These are phyloP conservation scores for Nothobranchius furzeri DNA, from an alignment of 2,113 vertebrate genomes.

Conservation along the genomic window DNA sequence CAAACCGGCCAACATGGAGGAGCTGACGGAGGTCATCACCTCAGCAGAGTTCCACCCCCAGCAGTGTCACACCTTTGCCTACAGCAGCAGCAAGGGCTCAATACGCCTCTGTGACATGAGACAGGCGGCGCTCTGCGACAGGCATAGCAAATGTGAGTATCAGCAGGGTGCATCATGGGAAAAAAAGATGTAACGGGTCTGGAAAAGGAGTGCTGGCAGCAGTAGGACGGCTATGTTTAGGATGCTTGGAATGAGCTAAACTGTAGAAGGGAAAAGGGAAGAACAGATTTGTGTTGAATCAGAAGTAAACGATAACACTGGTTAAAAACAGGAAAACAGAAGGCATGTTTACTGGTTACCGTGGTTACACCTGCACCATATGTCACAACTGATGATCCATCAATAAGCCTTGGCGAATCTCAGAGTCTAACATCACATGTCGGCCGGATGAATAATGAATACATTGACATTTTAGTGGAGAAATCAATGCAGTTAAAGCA, in stretches of 20 bases:
- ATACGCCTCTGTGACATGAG: constrained; percentile 97
- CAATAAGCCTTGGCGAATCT: constrained; percentile 39
- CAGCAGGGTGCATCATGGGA: constrained; percentile 1
- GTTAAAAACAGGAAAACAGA: background rate
- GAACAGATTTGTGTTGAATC: no score
- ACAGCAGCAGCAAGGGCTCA: constrained; percentile 98
- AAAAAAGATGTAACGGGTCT: background rate
- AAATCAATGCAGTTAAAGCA: constrained; percentile 73
- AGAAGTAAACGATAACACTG: no score
- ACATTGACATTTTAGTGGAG: constrained; percentile 74
- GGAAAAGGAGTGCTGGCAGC: background rate
- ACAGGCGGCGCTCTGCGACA: constrained; percentile 90
- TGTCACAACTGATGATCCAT: constrained; percentile 60
- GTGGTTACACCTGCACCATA: constrained; percentile 24
- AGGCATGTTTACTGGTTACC: background rate
- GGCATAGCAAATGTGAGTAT: constrained; percentile 93
- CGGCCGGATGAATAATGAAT: constrained; percentile 71
- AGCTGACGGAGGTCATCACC: constrained; percentile 95
- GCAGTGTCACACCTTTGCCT: constrained; percentile 95
- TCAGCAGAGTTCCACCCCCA: constrained; percentile 93
- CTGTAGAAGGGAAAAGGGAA: no score
- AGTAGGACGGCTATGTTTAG: no score
- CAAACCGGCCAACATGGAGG: constrained; percentile 96
- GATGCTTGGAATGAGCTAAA: no score
- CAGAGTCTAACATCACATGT: constrained; percentile 52